Evolutionary conservation across 2,113 vertebrate species (phyloP).

Genomic region (Cyprinodon tularosa): DNA sequence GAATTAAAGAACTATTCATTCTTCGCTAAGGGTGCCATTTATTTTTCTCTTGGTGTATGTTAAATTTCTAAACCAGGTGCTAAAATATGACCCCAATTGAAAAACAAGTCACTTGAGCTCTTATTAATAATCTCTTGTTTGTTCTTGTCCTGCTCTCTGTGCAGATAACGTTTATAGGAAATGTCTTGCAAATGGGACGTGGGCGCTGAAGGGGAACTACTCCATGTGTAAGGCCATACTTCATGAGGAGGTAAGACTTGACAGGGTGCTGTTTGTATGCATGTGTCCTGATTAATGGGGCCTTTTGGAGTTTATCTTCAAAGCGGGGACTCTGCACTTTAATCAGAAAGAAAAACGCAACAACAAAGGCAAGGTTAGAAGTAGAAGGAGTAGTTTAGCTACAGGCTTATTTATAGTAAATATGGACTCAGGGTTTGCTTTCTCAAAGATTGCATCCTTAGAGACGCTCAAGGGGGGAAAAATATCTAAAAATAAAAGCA

Average conservation of each 20-base stretch:
- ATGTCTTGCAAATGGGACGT: conserved; percentile 68
- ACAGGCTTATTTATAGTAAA: conserved; percentile 39
- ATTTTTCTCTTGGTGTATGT: neutral
- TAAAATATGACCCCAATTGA: neutral
- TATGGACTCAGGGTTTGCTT: conserved; percentile 21
- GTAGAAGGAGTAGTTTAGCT: conserved; percentile 1
- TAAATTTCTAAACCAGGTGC: neutral
- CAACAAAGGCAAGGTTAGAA: conserved; percentile 14
- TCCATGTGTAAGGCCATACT: conserved; percentile 77
- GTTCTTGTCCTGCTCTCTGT: conserved; percentile 18
- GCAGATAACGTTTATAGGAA: conserved; percentile 73
- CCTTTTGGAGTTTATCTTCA: conserved; percentile 1
- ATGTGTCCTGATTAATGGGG: conserved; percentile 22
- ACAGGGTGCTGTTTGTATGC: neutral
- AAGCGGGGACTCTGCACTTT: conserved; percentile 15
- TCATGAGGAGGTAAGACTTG: conserved; percentile 64
- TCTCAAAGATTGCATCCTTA: conserved; percentile 2
- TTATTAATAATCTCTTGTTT: neutral
- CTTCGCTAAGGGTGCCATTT: neutral
- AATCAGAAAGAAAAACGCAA: conserved; percentile 4
- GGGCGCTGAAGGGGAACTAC: conserved; percentile 77
- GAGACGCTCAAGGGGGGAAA: neutral
- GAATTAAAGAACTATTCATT: neutral
- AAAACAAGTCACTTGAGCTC: neutral
- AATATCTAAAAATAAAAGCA: neutral